Base-by-base conservation (phyloP, 2,797 vertebrate species). In the Babyrousa celebensis region DNA sequence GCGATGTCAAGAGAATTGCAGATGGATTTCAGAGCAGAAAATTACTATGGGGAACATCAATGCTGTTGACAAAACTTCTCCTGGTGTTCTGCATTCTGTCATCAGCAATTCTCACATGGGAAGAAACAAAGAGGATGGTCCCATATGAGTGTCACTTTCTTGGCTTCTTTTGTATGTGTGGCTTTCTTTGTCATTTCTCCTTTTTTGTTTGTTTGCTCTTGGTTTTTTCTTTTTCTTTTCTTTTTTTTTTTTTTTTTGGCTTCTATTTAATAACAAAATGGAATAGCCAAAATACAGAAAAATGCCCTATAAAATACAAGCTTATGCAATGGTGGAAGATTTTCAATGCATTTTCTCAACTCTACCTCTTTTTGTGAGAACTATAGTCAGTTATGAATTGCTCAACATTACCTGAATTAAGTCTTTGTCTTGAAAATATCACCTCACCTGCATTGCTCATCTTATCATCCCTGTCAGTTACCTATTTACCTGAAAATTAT, bases 11-110 rank as follows among this genome's bases (percentile, higher is more conserved):
- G 62, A 93, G 80, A 94, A 68, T 93, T 94, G 43, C 43, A 90
- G 74, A 60, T 89, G 68, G 20, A 63, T 96, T 96, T 96, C 63
- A 91, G 77, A 86, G 58, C 52, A 25, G 62, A 84, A n/a, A 82
- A 95, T 87, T 97, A 75, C 29, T 18, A 29, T 62, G 25, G 62
- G 25, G n/a, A 85, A 40, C n/a, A 48, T 88, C 58, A 80, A 2
- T 8, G 25, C 63, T 91, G 62, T 84, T 94, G 72, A 92, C 58
- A 79, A 89, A 97, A 91, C 0, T 2, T 54, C 63, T 95, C 29
- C 36, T 74, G 65, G 70, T 58, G 12, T 72, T 92, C 56, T 93
- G 48, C 32, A 16, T 86, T 95, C 29, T 54, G 65, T 65, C 36
- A 72, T 82, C 52, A 65, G 63, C 25, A 85, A 54, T 95, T 91